These are phyloP conservation scores for Melieria omissa DNA, from an alignment of 2,888 invertebrate genomes.

Conservation along the genomic window DNA sequence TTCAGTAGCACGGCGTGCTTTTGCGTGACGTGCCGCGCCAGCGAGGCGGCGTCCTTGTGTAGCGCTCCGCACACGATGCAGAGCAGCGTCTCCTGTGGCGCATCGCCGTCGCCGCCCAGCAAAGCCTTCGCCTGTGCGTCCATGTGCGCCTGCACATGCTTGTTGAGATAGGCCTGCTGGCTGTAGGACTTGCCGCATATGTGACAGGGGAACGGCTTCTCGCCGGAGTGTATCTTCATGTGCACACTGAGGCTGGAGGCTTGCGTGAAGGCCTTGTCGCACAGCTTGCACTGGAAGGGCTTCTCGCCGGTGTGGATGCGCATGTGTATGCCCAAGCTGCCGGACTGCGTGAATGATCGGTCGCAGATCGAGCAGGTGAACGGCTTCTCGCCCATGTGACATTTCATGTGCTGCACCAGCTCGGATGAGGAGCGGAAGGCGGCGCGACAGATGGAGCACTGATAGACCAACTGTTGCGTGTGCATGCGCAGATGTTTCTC, in stretches of 20 bases:
- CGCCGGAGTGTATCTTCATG: constrained; percentile 65
- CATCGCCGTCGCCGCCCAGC: neutral
- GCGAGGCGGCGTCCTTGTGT: constrained; percentile 60
- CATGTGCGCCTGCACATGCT: constrained; percentile 61
- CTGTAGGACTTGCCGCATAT: constrained; percentile 64
- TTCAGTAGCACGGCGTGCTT: constrained; percentile 61
- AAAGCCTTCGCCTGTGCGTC: constrained; percentile 32
- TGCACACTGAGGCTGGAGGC: constrained; percentile 66
- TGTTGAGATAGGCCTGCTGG: constrained; percentile 64
- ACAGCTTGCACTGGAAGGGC: constrained; percentile 65
- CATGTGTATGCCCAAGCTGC: constrained; percentile 66
- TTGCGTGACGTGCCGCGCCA: constrained; percentile 62
- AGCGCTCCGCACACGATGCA: constrained; percentile 64
- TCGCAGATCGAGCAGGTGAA: constrained; percentile 66
- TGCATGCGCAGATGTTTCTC: constrained; percentile 67
- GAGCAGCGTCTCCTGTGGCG: constrained; percentile 53
- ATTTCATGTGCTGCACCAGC: constrained; percentile 67
- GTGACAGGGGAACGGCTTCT: constrained; percentile 62
- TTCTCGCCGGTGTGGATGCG: constrained; percentile 66
- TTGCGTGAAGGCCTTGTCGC: constrained; percentile 66
- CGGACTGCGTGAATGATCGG: constrained; percentile 66
- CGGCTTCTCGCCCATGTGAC: constrained; percentile 67
- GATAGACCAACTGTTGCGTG: constrained; percentile 63
- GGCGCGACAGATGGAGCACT: constrained; percentile 64
- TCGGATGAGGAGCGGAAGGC: constrained; percentile 65